Percentiles rank a stretch among this genome's conserved stretches.
Conservation (phyloP, 2,113 vertebrate genomes). For the Nesogale talazaci region DNA sequence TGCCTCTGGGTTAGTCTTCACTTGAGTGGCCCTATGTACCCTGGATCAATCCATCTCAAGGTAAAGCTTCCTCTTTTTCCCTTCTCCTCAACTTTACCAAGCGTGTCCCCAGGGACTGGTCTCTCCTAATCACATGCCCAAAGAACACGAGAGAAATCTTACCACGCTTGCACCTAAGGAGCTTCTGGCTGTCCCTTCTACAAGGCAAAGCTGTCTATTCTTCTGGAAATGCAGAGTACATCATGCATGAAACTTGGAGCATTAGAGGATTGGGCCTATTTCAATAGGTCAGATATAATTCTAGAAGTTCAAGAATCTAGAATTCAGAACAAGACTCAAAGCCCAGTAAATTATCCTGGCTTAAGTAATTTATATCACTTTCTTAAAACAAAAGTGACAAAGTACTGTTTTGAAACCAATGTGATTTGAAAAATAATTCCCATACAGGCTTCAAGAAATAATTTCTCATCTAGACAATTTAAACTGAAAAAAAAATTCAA, state of each 20-base stretch:
- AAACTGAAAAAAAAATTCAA: slow-evolving; percentile 1
- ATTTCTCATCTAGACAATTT: slow-evolving; percentile 38
- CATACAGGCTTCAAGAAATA: slow-evolving; percentile 5
- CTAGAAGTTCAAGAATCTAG: too few relatives aligned
- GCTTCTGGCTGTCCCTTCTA: too few relatives aligned
- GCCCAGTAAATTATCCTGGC: slow-evolving; percentile 47
- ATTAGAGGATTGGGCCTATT: slow-evolving; percentile 15
- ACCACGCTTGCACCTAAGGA: too few relatives aligned
- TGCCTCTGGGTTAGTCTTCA: too few relatives aligned
- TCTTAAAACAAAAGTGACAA: slow-evolving; percentile 2
- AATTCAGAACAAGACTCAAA: not conserved
- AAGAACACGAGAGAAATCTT: too few relatives aligned
- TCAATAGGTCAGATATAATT: slow-evolving; percentile 57
- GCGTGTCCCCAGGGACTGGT: too few relatives aligned
- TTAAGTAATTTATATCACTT: slow-evolving; percentile 30
- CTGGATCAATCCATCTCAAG: too few relatives aligned
- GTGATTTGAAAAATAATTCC: slow-evolving; percentile 54
- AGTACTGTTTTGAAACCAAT: slow-evolving; percentile 66
- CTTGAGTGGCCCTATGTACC: too few relatives aligned
- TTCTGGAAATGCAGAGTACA: not conserved
- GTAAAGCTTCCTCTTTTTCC: too few relatives aligned
- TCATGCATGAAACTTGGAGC: slow-evolving; percentile 63
- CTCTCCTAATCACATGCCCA: too few relatives aligned
- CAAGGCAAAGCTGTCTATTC: not conserved
- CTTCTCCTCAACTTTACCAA: too few relatives aligned